Evolutionary conservation across 2,888 invertebrate genomes (phyloP), one percentile per base, ranked within the genome.

Genomic region (Stegophylla sp.): DNA sequence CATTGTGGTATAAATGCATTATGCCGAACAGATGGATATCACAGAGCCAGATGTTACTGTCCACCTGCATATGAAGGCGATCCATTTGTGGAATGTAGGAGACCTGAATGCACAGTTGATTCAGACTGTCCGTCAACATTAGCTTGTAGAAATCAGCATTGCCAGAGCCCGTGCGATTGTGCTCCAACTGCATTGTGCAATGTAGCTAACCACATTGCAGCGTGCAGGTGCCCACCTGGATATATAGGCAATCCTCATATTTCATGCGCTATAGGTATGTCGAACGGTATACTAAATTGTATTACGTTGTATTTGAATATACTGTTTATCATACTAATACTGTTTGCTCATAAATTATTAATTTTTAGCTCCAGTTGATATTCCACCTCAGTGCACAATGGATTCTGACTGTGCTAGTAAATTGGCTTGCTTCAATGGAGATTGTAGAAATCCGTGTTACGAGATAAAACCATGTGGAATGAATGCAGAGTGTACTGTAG

Each of bases 381-480:
- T 88, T 63, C 86, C 89, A 84, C 88, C 91, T 20, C 91, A 92
- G 86, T 96, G 95, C 86, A 90, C 89, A 84, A 89, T 90, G 85
- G 95, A 96, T 85, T 92, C 92, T 0, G 94, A 95, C 84, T 96
- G 95, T 85, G 91, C 94, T n/a, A 93, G 93, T 83, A 92, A 92
- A 85, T 86, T 93, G 83, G 95, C 95, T 59, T 96, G 96, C 87
- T 92, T 95, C 85, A 90, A 89, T 85, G 92, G 92, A 66, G 88
- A 89, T 83, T 96, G 96, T 85, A 91, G 90, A 85, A 93, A 95
- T 86, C 95, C 95, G 0, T 96, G 96, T 86, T 86, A 88, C 9
- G 90, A 91, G 82, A 92, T 92, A 1, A 90, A 90, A 85, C 94
- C 95, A 0, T 96, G 95, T 85, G 94, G 94, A 20, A 86, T 88